These are phyloP conservation scores for Balearica regulorum DNA, from an alignment of 2,797 vertebrate genomes.

Conservation along the genomic window DNA sequence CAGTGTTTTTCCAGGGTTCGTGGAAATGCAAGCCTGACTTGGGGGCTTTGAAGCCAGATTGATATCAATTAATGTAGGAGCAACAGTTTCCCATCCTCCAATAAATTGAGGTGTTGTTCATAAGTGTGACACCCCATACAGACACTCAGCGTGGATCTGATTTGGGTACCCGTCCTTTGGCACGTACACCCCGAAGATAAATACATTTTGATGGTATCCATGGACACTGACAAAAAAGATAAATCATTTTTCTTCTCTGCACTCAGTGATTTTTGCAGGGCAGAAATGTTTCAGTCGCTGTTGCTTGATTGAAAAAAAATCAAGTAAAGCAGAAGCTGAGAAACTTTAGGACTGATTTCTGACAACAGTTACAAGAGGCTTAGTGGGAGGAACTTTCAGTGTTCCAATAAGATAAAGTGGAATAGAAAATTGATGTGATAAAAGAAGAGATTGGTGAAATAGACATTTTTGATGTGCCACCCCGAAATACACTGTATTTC, in stretches of 20 bases:
- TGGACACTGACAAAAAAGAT: background rate
- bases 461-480: background rate
- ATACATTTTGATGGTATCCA: background rate
- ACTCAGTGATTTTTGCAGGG: background rate
- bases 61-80: background rate
- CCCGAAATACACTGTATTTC: background rate
- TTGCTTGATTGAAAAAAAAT: background rate
- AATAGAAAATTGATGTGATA: background rate
- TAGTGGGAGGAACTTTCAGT: background rate
- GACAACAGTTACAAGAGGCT: background rate
- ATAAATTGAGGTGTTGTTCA: fast-evolving
- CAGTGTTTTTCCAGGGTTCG: background rate
- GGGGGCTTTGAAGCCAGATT: background rate
- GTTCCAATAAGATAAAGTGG: background rate
- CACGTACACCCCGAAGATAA: background rate
- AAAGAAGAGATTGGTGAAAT: background rate
- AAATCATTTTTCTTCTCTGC: background rate
- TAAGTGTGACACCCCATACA: background rate
- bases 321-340: background rate
- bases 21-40: background rate
- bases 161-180: background rate
- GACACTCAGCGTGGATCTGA: background rate
- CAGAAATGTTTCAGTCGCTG: background rate
- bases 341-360: background rate
- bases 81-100: background rate